These are phyloP conservation scores for Echeneis naucrates DNA, from an alignment of 2,797 vertebrate species.

Conservation along the genomic window DNA sequence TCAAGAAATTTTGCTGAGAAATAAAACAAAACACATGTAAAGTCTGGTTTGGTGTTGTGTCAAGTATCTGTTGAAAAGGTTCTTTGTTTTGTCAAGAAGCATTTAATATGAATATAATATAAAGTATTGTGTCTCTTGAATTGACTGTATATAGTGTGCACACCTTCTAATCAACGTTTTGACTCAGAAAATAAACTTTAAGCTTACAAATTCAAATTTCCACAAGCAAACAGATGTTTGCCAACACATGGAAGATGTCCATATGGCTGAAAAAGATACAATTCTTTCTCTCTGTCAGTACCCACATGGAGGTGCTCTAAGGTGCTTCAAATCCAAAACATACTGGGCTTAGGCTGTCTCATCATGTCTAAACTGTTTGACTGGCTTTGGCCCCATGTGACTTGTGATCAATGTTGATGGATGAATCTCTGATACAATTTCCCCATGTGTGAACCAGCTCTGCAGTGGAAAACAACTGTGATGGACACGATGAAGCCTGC, in stretches of 20 bases:
- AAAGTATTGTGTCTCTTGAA: constrained; percentile 51
- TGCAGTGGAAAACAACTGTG: constrained; percentile 27
- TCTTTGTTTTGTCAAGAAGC: constrained; percentile 64
- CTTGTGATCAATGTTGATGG: constrained; percentile 53
- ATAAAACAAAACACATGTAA: constrained; percentile 78
- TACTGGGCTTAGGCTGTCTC: constrained; percentile 40
- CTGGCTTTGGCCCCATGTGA: constrained; percentile 53
- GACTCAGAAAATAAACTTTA: constrained; percentile 54
- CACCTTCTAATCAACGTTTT: constrained; percentile 46
- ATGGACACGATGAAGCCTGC: background rate
- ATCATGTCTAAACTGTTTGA: constrained; percentile 29
- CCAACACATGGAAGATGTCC: constrained; percentile 21
- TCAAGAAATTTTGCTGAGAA: constrained; percentile 67
- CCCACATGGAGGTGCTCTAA: constrained; percentile 57
- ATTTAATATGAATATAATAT: constrained; percentile 72
- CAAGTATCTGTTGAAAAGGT: constrained; percentile 29
- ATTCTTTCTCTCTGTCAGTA: constrained; percentile 22
- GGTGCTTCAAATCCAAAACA: constrained; percentile 69
- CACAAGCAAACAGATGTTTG: constrained; percentile 46
- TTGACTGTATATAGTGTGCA: constrained; percentile 47
- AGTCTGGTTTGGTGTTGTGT: constrained; percentile 30
- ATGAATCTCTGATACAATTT: constrained; percentile 68
- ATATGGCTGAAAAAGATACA: constrained; percentile 13
- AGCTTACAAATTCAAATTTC: constrained; percentile 33
- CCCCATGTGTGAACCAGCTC: constrained; percentile 22